phyloP scores from a whole-genome alignment of 1,140 invertebrate genomes.

The Temnothorax curvispinosus region DNA sequence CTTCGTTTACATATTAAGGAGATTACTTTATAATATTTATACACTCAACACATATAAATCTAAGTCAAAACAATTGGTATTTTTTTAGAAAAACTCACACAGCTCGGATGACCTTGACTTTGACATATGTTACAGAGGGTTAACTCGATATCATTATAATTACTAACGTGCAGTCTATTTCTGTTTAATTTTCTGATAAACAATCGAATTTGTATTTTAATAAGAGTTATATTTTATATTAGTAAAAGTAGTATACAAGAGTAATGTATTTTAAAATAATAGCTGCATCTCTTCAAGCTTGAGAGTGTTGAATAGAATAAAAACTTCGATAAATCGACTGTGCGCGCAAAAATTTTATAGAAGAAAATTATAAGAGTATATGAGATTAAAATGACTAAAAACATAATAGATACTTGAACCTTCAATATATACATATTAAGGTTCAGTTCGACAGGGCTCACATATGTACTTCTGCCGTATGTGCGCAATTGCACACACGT shows the following conservation, averaged over 20 bases:
- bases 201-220: background rate
- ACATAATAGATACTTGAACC: background rate
- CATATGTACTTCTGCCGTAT: background rate
- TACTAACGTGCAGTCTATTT: background rate
- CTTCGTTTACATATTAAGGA: background rate
- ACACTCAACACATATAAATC: no score
- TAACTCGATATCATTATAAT: background rate
- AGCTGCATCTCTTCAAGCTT: background rate
- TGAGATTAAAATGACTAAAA: no score
- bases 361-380: no score
- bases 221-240: background rate
- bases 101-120: no score
- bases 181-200: background rate
- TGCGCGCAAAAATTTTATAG: no score
- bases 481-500: background rate
- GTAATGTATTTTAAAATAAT: background rate
- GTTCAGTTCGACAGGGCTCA: background rate
- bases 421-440: background rate
- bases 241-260: background rate
- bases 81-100: no score
- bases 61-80: no score
- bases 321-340: background rate
- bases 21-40: background rate
- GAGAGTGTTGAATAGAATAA: background rate
- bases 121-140: no score